Evolutionary conservation across 2,888 invertebrate genomes (phyloP).

Genomic region (Conchocele bisecta): DNA sequence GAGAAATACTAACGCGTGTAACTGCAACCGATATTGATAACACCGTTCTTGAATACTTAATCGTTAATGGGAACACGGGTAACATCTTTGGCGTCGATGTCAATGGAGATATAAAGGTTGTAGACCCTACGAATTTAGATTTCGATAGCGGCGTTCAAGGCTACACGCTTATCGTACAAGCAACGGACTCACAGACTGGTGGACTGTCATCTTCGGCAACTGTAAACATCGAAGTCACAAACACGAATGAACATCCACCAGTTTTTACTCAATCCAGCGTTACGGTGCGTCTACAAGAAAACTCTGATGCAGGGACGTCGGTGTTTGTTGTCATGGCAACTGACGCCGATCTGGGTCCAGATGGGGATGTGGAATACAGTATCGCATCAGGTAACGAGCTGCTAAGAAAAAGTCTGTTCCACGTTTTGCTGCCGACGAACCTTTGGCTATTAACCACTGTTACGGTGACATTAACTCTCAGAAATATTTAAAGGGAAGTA

Average conservation of each 20-base stretch:
- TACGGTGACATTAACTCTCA: too few relatives aligned
- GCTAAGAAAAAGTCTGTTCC: too few relatives aligned
- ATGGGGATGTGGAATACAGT: slow-evolving; percentile 63
- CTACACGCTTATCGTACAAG: slow-evolving; percentile 92
- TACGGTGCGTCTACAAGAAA: slow-evolving; percentile 56
- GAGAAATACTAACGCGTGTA: slow-evolving; percentile 56
- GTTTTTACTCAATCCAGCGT: slow-evolving; percentile 46
- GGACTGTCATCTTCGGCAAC: too few relatives aligned
- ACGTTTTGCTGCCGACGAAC: too few relatives aligned
- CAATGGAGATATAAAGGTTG: too few relatives aligned
- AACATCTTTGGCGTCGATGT: too few relatives aligned
- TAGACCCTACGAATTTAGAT: slow-evolving; percentile 64
- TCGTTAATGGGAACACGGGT: too few relatives aligned
- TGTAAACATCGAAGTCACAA: slow-evolving; percentile 57
- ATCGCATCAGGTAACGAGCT: slow-evolving; percentile 65
- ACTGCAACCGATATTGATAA: slow-evolving; percentile 63
- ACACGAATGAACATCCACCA: slow-evolving; percentile 65
- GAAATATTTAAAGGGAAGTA: too few relatives aligned
- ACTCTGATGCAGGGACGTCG: slow-evolving; percentile 36
- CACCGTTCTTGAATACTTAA: too few relatives aligned
- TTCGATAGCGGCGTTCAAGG: slow-evolving; percentile 64
- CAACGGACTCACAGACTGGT: slow-evolving; percentile 83
- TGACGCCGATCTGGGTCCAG: slow-evolving; percentile 66
- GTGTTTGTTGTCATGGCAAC: slow-evolving; percentile 64
- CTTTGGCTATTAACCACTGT: too few relatives aligned